Percentiles rank a stretch among this genome's conserved stretches.
These are phyloP conservation scores for Myotis lucifugus DNA, from an alignment of 2,113 vertebrate genomes.

Conservation along the genomic window DNA sequence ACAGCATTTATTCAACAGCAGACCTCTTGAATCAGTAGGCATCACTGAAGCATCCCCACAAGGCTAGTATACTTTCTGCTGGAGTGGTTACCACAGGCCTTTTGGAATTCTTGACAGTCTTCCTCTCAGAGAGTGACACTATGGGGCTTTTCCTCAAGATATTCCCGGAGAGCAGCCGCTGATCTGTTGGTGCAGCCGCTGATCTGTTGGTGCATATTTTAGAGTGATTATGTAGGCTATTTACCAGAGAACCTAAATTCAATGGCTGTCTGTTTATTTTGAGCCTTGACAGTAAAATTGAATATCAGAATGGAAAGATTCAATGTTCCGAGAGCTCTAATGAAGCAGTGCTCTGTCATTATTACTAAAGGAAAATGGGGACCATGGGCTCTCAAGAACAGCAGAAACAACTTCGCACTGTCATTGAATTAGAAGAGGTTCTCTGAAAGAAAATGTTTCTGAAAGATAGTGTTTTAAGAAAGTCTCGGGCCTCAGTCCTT, in stretches of 20 bases:
- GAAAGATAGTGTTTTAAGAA: conserved; percentile 22
- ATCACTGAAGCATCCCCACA: not conserved
- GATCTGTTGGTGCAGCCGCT: conserved; percentile 51
- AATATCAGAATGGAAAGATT: conserved; percentile 73
- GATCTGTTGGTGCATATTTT: conserved; percentile 73
- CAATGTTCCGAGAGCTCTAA: conserved; percentile 75
- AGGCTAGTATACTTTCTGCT: conserved; percentile 10
- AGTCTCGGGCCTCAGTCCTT: not conserved
- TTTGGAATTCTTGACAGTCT: conserved; percentile 60
- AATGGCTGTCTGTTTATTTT: conserved; percentile 64
- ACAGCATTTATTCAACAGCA: not conserved
- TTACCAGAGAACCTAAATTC: conserved; percentile 68
- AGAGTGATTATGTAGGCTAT: conserved; percentile 70
- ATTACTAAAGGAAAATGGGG: conserved; percentile 65
- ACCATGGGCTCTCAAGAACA: conserved; percentile 48
- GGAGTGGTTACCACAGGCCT: conserved; percentile 19
- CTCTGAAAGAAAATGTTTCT: conserved; percentile 43
- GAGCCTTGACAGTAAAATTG: conserved; percentile 74
- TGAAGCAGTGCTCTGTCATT: conserved; percentile 70
- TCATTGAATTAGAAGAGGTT: conserved; percentile 62
- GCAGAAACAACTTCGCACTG: conserved; percentile 33
- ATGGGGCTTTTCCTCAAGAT: conserved; percentile 30
- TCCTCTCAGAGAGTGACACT: conserved; percentile 36
- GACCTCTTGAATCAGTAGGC: conserved; percentile 49
- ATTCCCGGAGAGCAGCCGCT: not conserved